These are phyloP conservation scores for Ostrea denselamellosa DNA, from an alignment of 1,140 invertebrate species.

Conservation along the genomic window DNA sequence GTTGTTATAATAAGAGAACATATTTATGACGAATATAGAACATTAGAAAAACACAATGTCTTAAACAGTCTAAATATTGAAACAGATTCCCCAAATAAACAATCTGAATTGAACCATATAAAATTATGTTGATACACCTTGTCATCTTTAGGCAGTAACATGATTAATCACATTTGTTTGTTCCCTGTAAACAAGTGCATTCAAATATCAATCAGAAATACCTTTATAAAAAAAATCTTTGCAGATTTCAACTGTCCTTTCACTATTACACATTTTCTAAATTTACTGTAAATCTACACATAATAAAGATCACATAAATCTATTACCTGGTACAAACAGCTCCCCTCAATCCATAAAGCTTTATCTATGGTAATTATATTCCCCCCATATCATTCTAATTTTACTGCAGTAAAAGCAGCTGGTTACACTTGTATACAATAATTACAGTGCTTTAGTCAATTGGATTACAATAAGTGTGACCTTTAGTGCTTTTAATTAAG, in stretches of 20 bases:
- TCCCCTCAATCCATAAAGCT: slow-evolving; percentile 9
- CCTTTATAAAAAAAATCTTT: neutral
- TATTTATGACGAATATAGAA: too few species aligned
- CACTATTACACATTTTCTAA: neutral
- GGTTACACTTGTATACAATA: slow-evolving; percentile 7
- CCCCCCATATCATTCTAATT: neutral
- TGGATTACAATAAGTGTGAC: neutral
- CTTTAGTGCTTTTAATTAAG: neutral
- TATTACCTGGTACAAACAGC: neutral
- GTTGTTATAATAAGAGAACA: too few species aligned
- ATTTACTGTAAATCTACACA: neutral
- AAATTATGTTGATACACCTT: neutral
- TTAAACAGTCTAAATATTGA: too few species aligned
- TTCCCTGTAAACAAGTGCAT: neutral
- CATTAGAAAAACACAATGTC: too few species aligned
- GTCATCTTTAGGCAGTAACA: neutral
- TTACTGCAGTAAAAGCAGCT: neutral
- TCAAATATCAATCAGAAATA: neutral
- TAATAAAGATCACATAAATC: neutral
- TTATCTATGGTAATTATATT: neutral
- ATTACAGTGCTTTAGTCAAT: neutral
- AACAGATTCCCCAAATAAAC: too few species aligned
- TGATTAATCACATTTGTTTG: slow-evolving; percentile 11
- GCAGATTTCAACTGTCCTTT: neutral
- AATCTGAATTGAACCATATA: too few species aligned